phyloP scores from a whole-genome alignment of 2,113 vertebrate species.

The Tapirus terrestris region DNA sequence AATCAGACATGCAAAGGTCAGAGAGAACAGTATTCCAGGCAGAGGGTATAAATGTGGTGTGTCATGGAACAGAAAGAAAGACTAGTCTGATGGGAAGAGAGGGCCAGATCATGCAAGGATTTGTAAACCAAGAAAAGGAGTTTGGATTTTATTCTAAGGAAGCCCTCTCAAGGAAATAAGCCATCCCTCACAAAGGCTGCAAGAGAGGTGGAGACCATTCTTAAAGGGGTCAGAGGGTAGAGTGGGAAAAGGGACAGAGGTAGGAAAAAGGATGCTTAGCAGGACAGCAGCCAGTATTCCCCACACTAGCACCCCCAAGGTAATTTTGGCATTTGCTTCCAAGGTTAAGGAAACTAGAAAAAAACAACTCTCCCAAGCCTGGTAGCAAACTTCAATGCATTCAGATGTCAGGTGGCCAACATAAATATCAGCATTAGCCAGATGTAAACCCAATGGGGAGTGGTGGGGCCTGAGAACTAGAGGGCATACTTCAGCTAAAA shows the following conservation, averaged over 20 bases:
- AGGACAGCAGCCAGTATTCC: not conserved
- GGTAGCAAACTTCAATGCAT: constrained; percentile 20
- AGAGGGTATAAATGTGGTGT: not conserved
- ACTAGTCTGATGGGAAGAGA: not conserved
- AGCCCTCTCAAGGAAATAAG: not conserved
- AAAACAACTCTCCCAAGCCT: not conserved
- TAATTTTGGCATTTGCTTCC: not conserved
- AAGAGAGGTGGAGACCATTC: not conserved
- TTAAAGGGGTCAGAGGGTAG: not conserved
- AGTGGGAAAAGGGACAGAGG: not conserved
- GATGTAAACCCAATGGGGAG: not conserved
- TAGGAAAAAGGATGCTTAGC: not conserved
- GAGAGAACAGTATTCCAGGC: not conserved
- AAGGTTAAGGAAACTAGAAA: not conserved
- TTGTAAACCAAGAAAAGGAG: not conserved
- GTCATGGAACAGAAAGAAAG: not conserved
- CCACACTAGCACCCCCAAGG: not conserved
- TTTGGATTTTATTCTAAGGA: constrained; percentile 15
- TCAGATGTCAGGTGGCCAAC: not conserved
- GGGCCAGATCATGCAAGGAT: not conserved
- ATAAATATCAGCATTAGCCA: not conserved
- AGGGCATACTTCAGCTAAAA: not conserved
- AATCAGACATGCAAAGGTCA: not conserved
- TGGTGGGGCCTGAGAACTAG: not conserved
- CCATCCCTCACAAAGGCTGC: not conserved